phyloP scores from a whole-genome alignment of 2,797 vertebrate genomes.

The Hyperoplus lanceolatus region DNA sequence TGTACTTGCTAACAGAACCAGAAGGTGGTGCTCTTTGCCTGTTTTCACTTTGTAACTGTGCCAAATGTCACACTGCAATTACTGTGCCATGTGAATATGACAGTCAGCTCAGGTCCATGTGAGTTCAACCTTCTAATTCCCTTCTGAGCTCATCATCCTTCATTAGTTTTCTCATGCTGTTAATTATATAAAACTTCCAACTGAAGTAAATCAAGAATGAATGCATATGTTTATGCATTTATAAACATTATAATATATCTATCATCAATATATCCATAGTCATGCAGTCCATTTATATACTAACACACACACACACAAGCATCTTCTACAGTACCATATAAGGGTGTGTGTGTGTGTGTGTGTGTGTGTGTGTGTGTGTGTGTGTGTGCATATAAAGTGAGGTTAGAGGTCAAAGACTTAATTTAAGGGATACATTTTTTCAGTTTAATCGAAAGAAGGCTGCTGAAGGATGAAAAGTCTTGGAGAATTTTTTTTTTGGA shows the following conservation, averaged over 20 bases:
- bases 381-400: not conserved
- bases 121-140: not conserved
- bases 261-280: not conserved
- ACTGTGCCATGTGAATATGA: constrained; percentile 30
- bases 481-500: too few relatives aligned
- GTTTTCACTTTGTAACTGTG: constrained; percentile 7
- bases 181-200: not conserved
- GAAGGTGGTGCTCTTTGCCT: constrained; percentile 45
- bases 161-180: not conserved
- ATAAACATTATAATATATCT: not conserved
- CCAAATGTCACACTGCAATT: constrained; percentile 20
- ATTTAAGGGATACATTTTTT: constrained; percentile 20
- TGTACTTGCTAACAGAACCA: constrained; percentile 38
- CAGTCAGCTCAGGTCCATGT: not conserved
- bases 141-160: not conserved
- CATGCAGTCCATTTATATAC: not conserved
- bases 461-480: not conserved
- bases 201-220: not conserved
- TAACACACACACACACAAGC: not conserved
- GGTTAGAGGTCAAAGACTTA: constrained; percentile 2
- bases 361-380: not conserved
- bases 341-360: too few relatives aligned
- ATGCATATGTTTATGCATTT: too few relatives aligned
- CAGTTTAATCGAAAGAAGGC: not conserved
- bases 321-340: not conserved